These are phyloP conservation scores for Paracentrotus lividus DNA, from an alignment of 53 echinoderm and acorn worm species.

Conservation along the genomic window DNA sequence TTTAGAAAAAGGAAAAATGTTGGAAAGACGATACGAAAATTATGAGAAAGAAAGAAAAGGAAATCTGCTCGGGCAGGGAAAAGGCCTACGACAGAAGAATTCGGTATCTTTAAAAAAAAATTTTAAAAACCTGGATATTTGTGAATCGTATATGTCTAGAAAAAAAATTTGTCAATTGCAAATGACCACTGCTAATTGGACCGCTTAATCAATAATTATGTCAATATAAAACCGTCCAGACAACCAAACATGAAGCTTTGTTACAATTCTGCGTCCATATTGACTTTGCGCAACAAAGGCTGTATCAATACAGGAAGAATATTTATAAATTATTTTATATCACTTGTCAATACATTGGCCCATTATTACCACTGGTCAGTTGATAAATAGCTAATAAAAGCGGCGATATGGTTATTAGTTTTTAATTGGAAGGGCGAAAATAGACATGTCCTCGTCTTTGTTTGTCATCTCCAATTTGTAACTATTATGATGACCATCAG, in stretches of 20 bases:
- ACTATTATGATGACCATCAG: not conserved
- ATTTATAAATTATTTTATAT: not conserved
- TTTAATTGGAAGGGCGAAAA: not conserved
- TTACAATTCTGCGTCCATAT: not conserved
- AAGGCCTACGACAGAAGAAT: not conserved
- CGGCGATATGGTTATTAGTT: not conserved
- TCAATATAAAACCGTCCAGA: not conserved
- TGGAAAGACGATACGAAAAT: not conserved
- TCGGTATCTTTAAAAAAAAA: not conserved
- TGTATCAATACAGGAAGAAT: not conserved
- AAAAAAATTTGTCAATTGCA: not conserved
- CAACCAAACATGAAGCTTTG: no score
- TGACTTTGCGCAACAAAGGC: not conserved
- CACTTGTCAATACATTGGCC: not conserved
- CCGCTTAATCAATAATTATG: not conserved
- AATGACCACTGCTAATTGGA: not conserved
- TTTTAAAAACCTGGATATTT: not conserved
- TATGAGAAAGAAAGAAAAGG: not conserved
- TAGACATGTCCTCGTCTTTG: not conserved
- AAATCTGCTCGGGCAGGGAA: not conserved
- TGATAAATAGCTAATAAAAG: not conserved
- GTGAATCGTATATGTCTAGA: not conserved
- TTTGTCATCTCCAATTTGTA: not conserved
- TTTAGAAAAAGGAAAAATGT: not conserved
- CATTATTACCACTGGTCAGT: not conserved